phyloP scores from a whole-genome alignment of 2,888 invertebrate genomes.

The Eustalomyia histrio region DNA sequence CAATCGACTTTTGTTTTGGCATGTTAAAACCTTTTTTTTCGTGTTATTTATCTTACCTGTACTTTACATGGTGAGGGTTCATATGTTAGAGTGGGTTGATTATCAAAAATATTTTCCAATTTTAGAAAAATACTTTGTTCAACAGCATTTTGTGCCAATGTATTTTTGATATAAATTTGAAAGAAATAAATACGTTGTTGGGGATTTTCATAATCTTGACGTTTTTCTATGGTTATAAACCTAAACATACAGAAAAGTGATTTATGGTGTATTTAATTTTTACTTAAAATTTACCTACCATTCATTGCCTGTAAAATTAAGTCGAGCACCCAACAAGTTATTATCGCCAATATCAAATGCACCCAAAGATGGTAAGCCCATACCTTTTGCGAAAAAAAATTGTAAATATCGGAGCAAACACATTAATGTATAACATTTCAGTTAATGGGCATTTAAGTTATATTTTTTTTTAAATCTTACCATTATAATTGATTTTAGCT shows the following conservation, averaged over 20 bases:
- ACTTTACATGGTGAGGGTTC: slow-evolving; percentile 80
- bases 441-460: not conserved
- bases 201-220: slow-evolving; percentile 82
- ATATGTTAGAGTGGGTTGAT: slow-evolving; percentile 81
- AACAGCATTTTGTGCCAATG: not conserved
- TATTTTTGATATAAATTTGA: slow-evolving; percentile 71
- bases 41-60: slow-evolving; percentile 76
- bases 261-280: not conserved
- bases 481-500: slow-evolving; percentile 67
- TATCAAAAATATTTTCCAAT: slow-evolving; percentile 80
- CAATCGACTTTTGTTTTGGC: too few species aligned
- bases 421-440: too few species aligned
- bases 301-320: slow-evolving; percentile 57
- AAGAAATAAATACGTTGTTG: slow-evolving; percentile 80
- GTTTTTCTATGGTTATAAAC: slow-evolving; percentile 73
- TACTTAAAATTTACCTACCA: slow-evolving; percentile 51
- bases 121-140: slow-evolving; percentile 72
- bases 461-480: slow-evolving; percentile 42
- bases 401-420: not conserved
- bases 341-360: slow-evolving; percentile 68
- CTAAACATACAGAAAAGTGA: slow-evolving; percentile 54
- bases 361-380: slow-evolving; percentile 64
- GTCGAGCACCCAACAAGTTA: slow-evolving; percentile 64
- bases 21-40: too few species aligned
- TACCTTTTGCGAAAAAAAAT: slow-evolving; percentile 50